Evolutionary conservation across 2,113 vertebrate species (phyloP), one percentile per base, ranked within the genome.

Genomic region (Sander vitreus): DNA sequence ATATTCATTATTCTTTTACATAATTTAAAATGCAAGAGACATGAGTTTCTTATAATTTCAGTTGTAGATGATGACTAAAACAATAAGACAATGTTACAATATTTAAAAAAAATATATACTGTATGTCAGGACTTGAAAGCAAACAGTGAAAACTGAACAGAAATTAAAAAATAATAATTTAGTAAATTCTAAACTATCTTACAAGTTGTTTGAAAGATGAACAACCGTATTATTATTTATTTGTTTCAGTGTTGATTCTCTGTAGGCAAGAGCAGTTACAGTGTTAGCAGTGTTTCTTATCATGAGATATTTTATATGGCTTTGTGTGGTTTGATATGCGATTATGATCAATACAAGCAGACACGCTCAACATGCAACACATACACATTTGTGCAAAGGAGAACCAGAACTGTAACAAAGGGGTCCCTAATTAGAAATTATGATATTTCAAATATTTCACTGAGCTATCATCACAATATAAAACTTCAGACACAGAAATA

Each of bases 261-360:
- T 47, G 47, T 72, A 39, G 43, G 64, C 47, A 63, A 21, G 54
- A 57, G 27, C 19, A 80, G 60, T 45, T 3, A 71, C 60, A 60
- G 33, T 65, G 63, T n/a, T n/a, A n/a, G n/a, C n/a, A n/a, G n/a
- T 86, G 78, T 81, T 86, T 86, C 65, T 71, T 66, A 27, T 89
- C 47, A 80, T 11, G 47, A 51, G 6, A 45, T 50, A 21, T 60
- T 86, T 78, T 54, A 21, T 68, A 69, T 68, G 48, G 36, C 4
- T 83, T 82, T 80, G 50, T 80, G 76, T 63, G 53, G 86, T 68
- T 81, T 9, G 27, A 84, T 64, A 15, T 77, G 36, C 4, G 3
- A 75, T 78, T 67, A 55, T 30, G 48, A 85, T 57, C 27, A 78
- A 60, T 66, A 63, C 55, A 47, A 81, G 66, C 45, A 68, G 59